These are phyloP conservation scores for Athalia circularis DNA, from an alignment of 2,888 invertebrate species.

Conservation along the genomic window DNA sequence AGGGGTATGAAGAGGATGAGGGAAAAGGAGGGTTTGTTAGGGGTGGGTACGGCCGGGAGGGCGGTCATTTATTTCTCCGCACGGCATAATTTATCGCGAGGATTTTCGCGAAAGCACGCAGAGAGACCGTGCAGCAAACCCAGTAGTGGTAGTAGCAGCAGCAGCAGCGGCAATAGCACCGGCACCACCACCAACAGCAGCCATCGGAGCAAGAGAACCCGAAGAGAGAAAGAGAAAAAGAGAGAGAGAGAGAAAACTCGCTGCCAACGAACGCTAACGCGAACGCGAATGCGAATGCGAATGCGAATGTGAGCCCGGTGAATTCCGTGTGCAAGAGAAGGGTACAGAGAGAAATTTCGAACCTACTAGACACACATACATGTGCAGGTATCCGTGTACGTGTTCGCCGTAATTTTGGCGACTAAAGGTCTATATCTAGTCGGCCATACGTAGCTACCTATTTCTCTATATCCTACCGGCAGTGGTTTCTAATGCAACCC, in stretches of 20 bases:
- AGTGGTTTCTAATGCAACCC: too few species aligned
- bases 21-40: background rate
- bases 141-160: background rate
- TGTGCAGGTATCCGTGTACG: too few species aligned
- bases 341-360: too few species aligned
- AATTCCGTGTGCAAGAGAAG: too few species aligned
- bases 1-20: constrained; percentile 54
- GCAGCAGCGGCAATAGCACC: background rate
- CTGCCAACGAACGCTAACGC: too few species aligned
- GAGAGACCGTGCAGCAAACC: constrained; percentile 46
- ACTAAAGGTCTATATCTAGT: too few species aligned
- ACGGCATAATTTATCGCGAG: constrained; percentile 74
- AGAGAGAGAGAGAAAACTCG: background rate
- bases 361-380: too few species aligned
- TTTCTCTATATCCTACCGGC: too few species aligned
- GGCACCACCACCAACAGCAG: background rate
- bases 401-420: too few species aligned
- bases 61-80: constrained; percentile 74
- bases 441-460: too few species aligned
- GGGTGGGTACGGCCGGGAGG: constrained; percentile 47
- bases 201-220: background rate
- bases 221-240: background rate
- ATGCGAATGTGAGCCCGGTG: too few species aligned
- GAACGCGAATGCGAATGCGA: too few species aligned
- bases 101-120: constrained; percentile 73